Evolutionary conservation across 2,113 vertebrate genomes (phyloP).

Genomic region (Mesocricetus auratus): DNA sequence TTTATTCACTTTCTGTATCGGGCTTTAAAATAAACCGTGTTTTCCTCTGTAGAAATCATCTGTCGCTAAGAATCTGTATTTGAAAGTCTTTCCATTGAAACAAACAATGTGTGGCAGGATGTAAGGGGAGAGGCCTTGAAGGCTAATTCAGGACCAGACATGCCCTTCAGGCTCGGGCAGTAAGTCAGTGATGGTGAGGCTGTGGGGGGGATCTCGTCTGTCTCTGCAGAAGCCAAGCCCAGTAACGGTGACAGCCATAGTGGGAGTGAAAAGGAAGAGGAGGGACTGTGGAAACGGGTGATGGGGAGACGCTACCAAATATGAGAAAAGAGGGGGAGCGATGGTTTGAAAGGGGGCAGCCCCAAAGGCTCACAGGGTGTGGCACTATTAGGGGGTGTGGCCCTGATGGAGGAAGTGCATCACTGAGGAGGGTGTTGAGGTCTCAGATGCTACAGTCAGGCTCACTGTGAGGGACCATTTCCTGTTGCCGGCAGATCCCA

Average conservation of each 20-base stretch:
- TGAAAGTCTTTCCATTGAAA: background rate
- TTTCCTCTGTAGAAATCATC: constrained; percentile 23
- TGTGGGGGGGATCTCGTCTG: background rate
- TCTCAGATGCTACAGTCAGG: background rate
- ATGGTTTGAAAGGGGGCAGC: background rate
- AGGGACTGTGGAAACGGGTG: background rate
- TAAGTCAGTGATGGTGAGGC: background rate
- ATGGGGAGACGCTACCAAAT: background rate
- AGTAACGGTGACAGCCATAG: fast-evolving
- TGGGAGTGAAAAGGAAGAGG: background rate
- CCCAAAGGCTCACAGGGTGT: background rate
- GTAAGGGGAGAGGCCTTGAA: background rate
- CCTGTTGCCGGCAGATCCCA: background rate
- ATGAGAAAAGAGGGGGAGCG: background rate
- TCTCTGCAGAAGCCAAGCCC: background rate
- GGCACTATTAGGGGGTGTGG: background rate
- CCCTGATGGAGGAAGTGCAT: background rate
- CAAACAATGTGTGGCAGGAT: background rate
- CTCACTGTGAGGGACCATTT: background rate
- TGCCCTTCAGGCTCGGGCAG: background rate
- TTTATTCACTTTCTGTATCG: background rate
- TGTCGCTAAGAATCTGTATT: background rate
- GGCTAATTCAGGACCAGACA: background rate
- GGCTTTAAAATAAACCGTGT: background rate
- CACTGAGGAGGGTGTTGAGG: background rate